Conservation (phyloP, 2,888 invertebrate species). For the Synanthedon andrenaeformis region DNA sequence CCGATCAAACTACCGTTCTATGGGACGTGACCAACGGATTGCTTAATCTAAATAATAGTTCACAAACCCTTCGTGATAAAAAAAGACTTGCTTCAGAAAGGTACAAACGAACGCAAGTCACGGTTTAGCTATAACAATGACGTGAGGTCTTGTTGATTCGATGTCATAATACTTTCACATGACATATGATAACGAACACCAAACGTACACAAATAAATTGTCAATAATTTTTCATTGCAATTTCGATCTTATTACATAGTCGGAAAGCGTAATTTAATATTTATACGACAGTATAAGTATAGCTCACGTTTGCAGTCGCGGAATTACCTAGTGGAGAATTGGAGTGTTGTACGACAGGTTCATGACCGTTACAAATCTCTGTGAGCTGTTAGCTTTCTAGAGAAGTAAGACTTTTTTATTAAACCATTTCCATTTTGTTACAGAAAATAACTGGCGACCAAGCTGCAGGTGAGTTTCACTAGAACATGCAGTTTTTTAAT, state of each 20-base stretch:
- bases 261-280: not conserved
- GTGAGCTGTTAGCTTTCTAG: conserved; percentile 26
- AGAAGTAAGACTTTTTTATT: conserved; percentile 9
- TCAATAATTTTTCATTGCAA: not conserved
- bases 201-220: not conserved
- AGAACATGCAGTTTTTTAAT: not conserved
- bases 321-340: conserved; percentile 22
- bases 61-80: not conserved
- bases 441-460: conserved; percentile 3
- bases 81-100: not conserved
- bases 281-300: too few relatives aligned
- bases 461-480: conserved; percentile 1
- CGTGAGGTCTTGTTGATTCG: not conserved
- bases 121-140: not conserved
- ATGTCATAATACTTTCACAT: not conserved
- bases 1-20: not conserved
- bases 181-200: not conserved
- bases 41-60: conserved; percentile 1
- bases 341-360: conserved; percentile 9
- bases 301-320: conserved; percentile 15
- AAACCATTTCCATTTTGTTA: conserved; percentile 3
- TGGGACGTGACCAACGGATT: conserved; percentile 1
- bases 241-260: conserved; percentile 3
- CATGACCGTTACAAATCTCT: conserved; percentile 23
- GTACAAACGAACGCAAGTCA: not conserved